Evolutionary conservation across 2,888 invertebrate species (phyloP).

Genomic region (Melipona bicolor): DNA sequence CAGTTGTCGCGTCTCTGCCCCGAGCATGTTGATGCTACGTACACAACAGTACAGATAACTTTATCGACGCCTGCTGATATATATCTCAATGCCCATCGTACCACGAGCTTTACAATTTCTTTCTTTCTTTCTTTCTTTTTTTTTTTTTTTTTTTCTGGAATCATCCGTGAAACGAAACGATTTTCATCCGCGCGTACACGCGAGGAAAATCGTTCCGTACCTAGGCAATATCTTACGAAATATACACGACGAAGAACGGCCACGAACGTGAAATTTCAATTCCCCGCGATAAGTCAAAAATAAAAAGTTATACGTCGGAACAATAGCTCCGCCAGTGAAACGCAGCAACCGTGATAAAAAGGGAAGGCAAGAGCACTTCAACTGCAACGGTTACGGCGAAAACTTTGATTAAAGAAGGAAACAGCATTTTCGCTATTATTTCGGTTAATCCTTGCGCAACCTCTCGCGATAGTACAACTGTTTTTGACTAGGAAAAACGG

Average conservation of each 20-base stretch:
- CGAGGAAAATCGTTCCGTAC: not conserved
- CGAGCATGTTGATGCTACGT: slow-evolving; percentile 89
- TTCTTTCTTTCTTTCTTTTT: too few species aligned
- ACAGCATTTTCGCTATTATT: not conserved
- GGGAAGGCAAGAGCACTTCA: not conserved
- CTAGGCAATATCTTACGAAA: not conserved
- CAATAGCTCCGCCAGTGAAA: not conserved
- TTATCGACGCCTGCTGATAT: slow-evolving; percentile 15
- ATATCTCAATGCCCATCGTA: not conserved
- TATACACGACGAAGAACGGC: not conserved
- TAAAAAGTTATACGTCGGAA: not conserved
- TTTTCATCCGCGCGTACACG: not conserved
- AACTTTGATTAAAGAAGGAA: not conserved
- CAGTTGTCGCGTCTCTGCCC: slow-evolving; percentile 84
- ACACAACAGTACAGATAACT: not conserved
- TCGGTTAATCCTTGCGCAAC: too few species aligned
- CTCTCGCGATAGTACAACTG: too few species aligned
- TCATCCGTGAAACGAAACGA: not conserved
- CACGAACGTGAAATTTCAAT: not conserved
- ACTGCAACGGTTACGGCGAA: not conserved
- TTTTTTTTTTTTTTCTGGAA: too few species aligned
- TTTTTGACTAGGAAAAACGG: not conserved
- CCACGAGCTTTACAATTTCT: not conserved
- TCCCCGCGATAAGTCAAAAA: not conserved
- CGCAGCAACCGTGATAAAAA: not conserved